These are phyloP conservation scores for Panulirus ornatus DNA, from an alignment of 1,140 invertebrate genomes.

Conservation along the genomic window DNA sequence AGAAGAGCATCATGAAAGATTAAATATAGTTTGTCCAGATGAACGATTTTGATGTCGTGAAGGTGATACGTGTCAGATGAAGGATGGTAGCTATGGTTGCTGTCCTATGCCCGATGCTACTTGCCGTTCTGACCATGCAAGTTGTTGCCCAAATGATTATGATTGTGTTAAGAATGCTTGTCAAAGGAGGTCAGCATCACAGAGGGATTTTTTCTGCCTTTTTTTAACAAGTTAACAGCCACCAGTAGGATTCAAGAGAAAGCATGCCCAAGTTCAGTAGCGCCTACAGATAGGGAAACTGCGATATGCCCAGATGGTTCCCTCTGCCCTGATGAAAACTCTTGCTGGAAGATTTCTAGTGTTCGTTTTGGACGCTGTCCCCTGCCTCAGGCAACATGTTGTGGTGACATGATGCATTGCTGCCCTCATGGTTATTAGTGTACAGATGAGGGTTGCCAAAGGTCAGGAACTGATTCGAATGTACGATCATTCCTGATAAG, in stretches of 20 bases:
- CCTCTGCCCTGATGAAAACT: constrained; percentile 37
- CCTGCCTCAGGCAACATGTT: constrained; percentile 6
- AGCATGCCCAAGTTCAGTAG: background rate
- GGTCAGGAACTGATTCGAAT: background rate
- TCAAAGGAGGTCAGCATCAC: background rate
- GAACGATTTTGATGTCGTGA: constrained; percentile 1
- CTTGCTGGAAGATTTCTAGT: constrained; percentile 29
- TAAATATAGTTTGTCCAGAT: constrained; percentile 41
- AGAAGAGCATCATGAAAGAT: background rate
- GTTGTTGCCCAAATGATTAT: constrained; percentile 25
- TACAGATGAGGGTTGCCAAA: constrained; percentile 17
- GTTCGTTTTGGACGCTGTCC: constrained; percentile 38
- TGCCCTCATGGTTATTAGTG: constrained; percentile 26
- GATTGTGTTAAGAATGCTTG: background rate
- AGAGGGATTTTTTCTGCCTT: background rate
- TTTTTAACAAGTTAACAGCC: background rate
- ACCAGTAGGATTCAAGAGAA: background rate
- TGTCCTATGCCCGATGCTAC: constrained; percentile 40
- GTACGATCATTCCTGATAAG: background rate
- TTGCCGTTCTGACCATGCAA: background rate
- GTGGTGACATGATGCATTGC: constrained; percentile 5
- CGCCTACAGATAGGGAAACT: background rate
- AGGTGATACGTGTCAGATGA: constrained; percentile 27
- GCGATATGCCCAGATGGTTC: background rate
- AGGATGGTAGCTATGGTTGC: constrained; percentile 42